These are phyloP conservation scores for Cerceris rybyensis DNA, from an alignment of 2,888 invertebrate genomes.

Conservation along the genomic window DNA sequence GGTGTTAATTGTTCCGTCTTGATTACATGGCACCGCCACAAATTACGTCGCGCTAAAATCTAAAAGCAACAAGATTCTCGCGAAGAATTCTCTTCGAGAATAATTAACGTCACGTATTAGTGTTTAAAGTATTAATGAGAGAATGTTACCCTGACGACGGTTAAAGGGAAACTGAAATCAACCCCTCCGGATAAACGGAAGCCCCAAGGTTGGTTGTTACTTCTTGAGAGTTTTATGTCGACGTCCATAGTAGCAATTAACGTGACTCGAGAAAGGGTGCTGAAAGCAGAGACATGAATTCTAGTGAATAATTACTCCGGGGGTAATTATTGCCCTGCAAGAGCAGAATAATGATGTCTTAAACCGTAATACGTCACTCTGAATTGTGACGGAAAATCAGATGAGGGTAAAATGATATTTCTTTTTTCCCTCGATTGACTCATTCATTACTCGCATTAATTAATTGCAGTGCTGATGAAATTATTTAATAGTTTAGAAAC, in stretches of 20 bases:
- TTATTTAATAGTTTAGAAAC: too few species aligned
- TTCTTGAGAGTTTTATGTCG: constrained; percentile 58
- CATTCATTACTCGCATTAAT: too few species aligned
- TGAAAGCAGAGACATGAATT: constrained; percentile 10
- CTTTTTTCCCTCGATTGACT: too few species aligned
- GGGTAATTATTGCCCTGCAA: background rate
- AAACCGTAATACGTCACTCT: too few species aligned
- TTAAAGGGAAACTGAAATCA: constrained; percentile 75
- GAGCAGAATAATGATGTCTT: background rate
- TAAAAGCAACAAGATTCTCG: background rate
- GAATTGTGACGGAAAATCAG: too few species aligned
- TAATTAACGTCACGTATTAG: constrained; percentile 15
- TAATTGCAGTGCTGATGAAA: too few species aligned
- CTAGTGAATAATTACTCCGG: too few species aligned
- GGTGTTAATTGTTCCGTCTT: too few species aligned
- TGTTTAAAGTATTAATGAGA: background rate
- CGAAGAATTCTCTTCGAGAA: background rate
- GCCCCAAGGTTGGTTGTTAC: constrained; percentile 71
- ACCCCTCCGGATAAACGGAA: constrained; percentile 77
- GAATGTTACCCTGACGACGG: constrained; percentile 76
- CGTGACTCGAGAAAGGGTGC: background rate
- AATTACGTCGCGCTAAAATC: too few species aligned
- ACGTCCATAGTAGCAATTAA: constrained; percentile 48
- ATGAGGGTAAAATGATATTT: too few species aligned
- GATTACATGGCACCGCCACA: too few species aligned